Percentiles rank a stretch among this genome's conserved stretches.
These are phyloP conservation scores for Diadophis punctatus DNA, from an alignment of 2,113 vertebrate species.

Conservation along the genomic window DNA sequence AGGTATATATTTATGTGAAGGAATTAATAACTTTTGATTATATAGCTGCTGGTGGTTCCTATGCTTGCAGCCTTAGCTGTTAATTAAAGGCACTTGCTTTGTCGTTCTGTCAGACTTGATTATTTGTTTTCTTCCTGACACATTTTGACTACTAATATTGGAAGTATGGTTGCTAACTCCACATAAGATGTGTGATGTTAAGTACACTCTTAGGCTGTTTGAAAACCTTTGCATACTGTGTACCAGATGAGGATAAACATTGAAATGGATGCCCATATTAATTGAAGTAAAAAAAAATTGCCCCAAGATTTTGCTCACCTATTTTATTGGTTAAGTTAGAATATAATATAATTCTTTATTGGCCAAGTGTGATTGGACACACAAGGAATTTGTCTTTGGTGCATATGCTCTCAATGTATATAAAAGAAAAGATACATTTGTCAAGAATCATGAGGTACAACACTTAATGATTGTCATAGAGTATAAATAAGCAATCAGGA, in stretches of 20 bases:
- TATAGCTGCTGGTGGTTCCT: not conserved
- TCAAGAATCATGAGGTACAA: too few species aligned
- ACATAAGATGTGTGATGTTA: not conserved
- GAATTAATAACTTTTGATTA: not conserved
- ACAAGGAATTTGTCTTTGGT: too few species aligned
- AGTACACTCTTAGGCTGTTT: not conserved
- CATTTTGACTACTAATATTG: not conserved
- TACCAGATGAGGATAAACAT: not conserved
- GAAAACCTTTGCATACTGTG: not conserved
- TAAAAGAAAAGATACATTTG: too few species aligned
- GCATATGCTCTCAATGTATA: too few species aligned
- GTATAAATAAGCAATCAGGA: too few species aligned
- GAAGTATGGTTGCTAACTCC: not conserved
- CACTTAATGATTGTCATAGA: too few species aligned
- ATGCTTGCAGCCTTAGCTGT: not conserved
- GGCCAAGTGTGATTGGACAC: too few species aligned
- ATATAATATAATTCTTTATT: too few species aligned
- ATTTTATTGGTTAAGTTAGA: not conserved
- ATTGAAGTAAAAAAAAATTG: not conserved
- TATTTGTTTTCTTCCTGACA: not conserved
- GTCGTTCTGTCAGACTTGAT: not conserved
- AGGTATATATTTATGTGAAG: not conserved
- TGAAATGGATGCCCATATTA: not conserved
- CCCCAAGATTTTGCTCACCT: not conserved
- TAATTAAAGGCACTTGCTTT: not conserved